Evolutionary conservation across 2,888 invertebrate genomes (phyloP).

Genomic region (Thereva nobilitata): DNA sequence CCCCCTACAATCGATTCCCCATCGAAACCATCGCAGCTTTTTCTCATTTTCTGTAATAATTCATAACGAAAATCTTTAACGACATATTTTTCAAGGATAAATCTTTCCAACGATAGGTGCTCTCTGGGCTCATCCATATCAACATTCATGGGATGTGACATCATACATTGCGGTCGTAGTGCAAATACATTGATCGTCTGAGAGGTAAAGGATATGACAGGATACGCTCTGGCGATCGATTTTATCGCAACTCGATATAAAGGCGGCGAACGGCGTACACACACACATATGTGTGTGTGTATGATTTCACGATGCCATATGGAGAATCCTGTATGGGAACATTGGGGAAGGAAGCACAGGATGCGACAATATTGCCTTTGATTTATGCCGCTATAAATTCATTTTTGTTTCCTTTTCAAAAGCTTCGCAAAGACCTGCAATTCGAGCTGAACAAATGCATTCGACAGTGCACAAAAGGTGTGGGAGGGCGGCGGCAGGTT

Average conservation of each 20-base stretch:
- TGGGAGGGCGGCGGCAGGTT: not conserved
- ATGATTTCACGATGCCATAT: slow-evolving; percentile 3
- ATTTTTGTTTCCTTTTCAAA: slow-evolving; percentile 48
- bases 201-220: slow-evolving; percentile 21
- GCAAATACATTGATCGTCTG: slow-evolving; percentile 32
- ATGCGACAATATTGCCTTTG: slow-evolving; percentile 54
- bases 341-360: slow-evolving; percentile 44
- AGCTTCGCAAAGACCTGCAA: slow-evolving; percentile 24
- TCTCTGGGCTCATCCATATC: slow-evolving; percentile 40
- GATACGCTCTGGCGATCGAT: slow-evolving; percentile 30
- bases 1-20: not conserved
- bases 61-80: slow-evolving; percentile 29
- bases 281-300: slow-evolving; percentile 17
- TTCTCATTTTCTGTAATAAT: slow-evolving; percentile 27
- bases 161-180: slow-evolving; percentile 37
- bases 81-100: slow-evolving; percentile 25
- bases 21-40: slow-evolving; percentile 13
- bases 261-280: not conserved
- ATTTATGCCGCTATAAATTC: slow-evolving; percentile 54
- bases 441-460: slow-evolving; percentile 29
- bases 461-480: slow-evolving; percentile 3
- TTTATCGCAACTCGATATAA: slow-evolving; percentile 32
- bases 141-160: slow-evolving; percentile 45
- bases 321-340: slow-evolving; percentile 27
- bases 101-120: slow-evolving; percentile 15